Evolutionary conservation across 2,113 vertebrate species (phyloP).

Genomic region (Atrichornis clamosus): DNA sequence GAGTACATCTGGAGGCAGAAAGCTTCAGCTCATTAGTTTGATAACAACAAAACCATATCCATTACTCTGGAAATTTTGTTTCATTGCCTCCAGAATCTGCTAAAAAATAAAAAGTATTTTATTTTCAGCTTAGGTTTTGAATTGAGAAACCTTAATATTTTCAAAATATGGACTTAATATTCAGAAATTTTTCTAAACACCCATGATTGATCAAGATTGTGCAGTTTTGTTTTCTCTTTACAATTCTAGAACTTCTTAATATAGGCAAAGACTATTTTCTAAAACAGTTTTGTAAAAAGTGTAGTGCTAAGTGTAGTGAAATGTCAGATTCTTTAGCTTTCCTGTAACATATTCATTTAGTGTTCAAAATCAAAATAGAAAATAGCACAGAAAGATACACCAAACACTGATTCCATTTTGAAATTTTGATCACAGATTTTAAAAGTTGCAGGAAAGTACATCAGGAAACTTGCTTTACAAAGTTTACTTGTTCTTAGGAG

Average conservation of each 20-base stretch:
- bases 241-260: not conserved
- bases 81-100: not conserved
- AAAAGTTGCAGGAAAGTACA: not conserved
- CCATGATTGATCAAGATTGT: not conserved
- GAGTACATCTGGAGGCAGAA: not conserved
- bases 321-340: not conserved
- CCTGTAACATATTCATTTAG: not conserved
- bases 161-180: not conserved
- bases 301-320: not conserved
- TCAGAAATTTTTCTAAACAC: not conserved
- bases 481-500: not conserved
- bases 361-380: not conserved
- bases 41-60: not conserved
- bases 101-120: not conserved
- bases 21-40: not conserved
- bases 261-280: not conserved
- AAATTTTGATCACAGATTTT: not conserved
- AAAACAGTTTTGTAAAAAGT: not conserved
- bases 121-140: not conserved
- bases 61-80: not conserved
- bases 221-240: not conserved
- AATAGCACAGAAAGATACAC: not conserved
- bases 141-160: not conserved
- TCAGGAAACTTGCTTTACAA: not conserved
- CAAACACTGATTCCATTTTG: not conserved